phyloP scores from a whole-genome alignment of 2,113 vertebrate genomes.

The Danionella cerebrum region DNA sequence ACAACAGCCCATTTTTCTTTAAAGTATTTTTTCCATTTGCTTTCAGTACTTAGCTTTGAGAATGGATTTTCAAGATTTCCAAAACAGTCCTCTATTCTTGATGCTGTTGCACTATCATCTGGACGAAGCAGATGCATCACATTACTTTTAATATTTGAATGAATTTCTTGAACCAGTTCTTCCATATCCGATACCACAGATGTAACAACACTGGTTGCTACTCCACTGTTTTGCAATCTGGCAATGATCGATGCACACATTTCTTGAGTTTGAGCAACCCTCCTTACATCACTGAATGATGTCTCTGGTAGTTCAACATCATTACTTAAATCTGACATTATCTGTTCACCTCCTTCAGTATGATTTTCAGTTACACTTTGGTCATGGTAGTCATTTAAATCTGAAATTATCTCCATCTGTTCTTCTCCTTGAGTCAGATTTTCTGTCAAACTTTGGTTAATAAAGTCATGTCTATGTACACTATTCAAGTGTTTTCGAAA shows the following conservation, averaged over 20 bases:
- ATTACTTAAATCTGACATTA: background rate
- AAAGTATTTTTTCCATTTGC: slow-evolving; percentile 36
- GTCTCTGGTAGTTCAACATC: background rate
- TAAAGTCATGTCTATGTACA: background rate
- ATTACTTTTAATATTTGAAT: slow-evolving; percentile 21
- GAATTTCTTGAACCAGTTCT: slow-evolving; percentile 26
- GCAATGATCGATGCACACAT: slow-evolving; percentile 19
- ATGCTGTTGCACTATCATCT: background rate
- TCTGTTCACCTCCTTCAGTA: background rate
- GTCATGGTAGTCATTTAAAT: no score
- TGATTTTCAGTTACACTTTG: background rate
- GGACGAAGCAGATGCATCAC: slow-evolving; percentile 8
- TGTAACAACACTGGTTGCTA: slow-evolving; percentile 9
- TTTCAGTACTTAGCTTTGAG: slow-evolving; percentile 34
- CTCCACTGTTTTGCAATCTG: slow-evolving; percentile 12
- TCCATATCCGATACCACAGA: slow-evolving; percentile 18
- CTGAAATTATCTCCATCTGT: no score
- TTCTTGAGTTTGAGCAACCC: background rate
- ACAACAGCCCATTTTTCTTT: slow-evolving; percentile 36
- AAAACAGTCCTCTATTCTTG: background rate
- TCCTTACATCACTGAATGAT: background rate
- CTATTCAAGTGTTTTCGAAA: background rate
- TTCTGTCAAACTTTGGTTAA: no score
- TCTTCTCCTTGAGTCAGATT: no score
- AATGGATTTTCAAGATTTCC: slow-evolving; percentile 35